Evolutionary conservation across 2,797 vertebrate species (phyloP).

Genomic region (Galagoides demidoff): DNA sequence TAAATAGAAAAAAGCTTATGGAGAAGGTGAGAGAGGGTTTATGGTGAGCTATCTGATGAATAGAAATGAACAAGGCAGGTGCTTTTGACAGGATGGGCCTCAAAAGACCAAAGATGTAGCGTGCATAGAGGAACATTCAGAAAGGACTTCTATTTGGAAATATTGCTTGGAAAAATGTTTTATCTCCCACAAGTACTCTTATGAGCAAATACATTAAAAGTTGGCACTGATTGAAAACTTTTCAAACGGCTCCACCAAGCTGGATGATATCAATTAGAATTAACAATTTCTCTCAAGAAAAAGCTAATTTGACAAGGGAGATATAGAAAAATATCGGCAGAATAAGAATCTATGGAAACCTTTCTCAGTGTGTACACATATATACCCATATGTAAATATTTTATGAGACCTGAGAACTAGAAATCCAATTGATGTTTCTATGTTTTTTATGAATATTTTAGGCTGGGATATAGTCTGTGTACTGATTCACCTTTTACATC

Average conservation of each 20-base stretch:
- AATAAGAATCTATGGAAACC: background rate
- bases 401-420: background rate
- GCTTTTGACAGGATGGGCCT: background rate
- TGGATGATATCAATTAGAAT: slow-evolving; percentile 42
- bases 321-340: slow-evolving; percentile 42
- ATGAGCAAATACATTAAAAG: slow-evolving; percentile 30
- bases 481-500: background rate
- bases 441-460: slow-evolving; percentile 11
- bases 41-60: background rate
- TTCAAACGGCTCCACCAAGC: slow-evolving; percentile 44
- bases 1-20: slow-evolving; percentile 11
- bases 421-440: background rate
- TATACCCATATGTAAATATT: background rate
- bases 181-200: background rate
- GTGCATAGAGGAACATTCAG: background rate
- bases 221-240: background rate
- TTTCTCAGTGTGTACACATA: background rate
- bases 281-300: slow-evolving; percentile 33
- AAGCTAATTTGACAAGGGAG: slow-evolving; percentile 49
- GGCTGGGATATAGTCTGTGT: background rate
- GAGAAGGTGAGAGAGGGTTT: background rate
- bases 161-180: slow-evolving; percentile 24
- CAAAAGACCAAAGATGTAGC: background rate
- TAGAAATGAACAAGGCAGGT: background rate
- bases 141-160: slow-evolving; percentile 38